Conservation (phyloP, 1,140 invertebrate species). For the Pseudoatta argentina region DNA sequence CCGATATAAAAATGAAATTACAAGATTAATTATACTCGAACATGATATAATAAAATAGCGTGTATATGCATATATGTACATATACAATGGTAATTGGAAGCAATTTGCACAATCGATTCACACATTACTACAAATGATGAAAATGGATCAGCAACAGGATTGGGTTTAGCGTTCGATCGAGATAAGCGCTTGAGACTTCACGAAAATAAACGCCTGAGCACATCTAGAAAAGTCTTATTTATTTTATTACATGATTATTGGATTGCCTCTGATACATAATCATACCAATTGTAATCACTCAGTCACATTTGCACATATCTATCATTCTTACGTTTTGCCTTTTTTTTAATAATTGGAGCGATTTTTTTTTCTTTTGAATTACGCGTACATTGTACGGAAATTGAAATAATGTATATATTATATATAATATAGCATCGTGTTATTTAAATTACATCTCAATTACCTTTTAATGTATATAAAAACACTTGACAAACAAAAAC, state of each 20-base stretch:
- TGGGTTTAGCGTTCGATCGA: conserved; percentile 24
- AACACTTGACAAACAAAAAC: conserved; percentile 86
- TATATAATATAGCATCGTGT: conserved; percentile 78
- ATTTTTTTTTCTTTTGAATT: conserved; percentile 71
- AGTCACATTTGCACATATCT: conserved; percentile 80
- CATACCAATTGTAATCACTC: conserved; percentile 78
- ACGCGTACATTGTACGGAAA: conserved; percentile 81
- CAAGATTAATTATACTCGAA: conserved; percentile 37
- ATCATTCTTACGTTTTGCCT: conserved; percentile 76
- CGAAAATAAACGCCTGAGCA: conserved; percentile 68
- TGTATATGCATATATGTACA: conserved; percentile 35
- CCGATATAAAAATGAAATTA: conserved; percentile 46
- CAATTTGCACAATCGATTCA: conserved; percentile 29
- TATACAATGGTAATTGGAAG: conserved; percentile 39
- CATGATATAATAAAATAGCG: conserved; percentile 34
- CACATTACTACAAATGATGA: conserved; percentile 5
- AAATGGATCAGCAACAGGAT: conserved; percentile 29
- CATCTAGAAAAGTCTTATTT: conserved; percentile 84
- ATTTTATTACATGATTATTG: conserved; percentile 83
- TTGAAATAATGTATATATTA: conserved; percentile 82
- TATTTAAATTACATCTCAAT: conserved; percentile 82
- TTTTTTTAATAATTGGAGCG: conserved; percentile 68
- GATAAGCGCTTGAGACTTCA: background rate
- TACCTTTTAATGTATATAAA: conserved; percentile 84
- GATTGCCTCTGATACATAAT: conserved; percentile 77